These are phyloP conservation scores for Sylvicapra grimmia DNA, from an alignment of 2,113 vertebrate species.

Conservation along the genomic window DNA sequence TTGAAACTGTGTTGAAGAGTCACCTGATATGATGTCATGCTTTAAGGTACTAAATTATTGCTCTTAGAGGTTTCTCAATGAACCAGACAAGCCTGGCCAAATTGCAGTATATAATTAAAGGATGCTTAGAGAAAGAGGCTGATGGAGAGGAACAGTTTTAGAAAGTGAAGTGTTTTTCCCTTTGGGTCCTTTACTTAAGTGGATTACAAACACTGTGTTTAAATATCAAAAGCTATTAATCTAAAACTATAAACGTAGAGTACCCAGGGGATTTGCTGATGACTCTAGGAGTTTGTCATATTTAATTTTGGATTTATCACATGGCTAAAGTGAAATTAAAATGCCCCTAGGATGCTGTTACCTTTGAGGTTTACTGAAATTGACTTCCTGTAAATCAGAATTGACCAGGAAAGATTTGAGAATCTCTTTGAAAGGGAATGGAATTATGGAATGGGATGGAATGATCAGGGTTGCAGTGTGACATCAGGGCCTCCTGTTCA, in stretches of 20 bases:
- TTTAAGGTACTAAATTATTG: not conserved
- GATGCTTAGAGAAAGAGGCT: not conserved
- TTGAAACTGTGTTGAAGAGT: slow-evolving; percentile 10
- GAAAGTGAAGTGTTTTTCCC: slow-evolving; percentile 6
- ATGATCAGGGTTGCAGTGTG: not conserved
- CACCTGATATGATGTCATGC: not conserved
- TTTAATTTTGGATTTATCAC: slow-evolving; percentile 18
- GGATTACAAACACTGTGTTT: not conserved
- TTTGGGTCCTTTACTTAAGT: not conserved
- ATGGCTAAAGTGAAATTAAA: slow-evolving; percentile 34
- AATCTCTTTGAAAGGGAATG: not conserved
- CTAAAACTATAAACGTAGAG: not conserved
- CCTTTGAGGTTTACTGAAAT: not conserved
- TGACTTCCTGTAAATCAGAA: slow-evolving; percentile 17
- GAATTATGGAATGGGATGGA: not conserved
- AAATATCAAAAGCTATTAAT: not conserved
- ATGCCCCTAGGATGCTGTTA: not conserved
- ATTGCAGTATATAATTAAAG: not conserved
- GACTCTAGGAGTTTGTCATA: not conserved
- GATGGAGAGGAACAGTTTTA: not conserved
- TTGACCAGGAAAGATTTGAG: not conserved
- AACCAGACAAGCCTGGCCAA: not conserved
- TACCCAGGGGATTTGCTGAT: not conserved
- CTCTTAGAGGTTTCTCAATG: not conserved
- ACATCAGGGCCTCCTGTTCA: not conserved